Evolutionary conservation across 2,888 invertebrate genomes (phyloP).

Genomic region (Oligia strigilis): DNA sequence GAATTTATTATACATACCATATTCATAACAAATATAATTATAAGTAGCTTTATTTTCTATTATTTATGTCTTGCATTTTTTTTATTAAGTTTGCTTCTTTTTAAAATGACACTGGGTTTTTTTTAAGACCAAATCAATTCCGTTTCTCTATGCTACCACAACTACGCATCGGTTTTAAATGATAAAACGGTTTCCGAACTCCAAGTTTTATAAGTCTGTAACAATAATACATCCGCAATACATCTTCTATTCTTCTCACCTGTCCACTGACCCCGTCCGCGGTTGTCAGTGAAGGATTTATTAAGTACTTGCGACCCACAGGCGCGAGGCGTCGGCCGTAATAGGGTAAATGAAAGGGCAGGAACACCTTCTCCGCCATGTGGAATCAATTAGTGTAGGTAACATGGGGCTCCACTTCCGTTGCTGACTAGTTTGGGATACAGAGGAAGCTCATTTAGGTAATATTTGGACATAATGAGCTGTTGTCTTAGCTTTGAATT

Average conservation of each 20-base stretch:
- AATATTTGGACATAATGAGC: conserved; percentile 1
- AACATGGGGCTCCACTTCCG: conserved; percentile 36
- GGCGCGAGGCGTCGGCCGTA: conserved; percentile 19
- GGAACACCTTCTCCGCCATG: conserved; percentile 29
- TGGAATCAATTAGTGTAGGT: conserved; percentile 60
- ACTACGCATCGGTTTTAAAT: neutral
- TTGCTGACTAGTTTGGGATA: conserved; percentile 1
- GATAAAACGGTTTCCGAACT: neutral
- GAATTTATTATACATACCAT: neutral
- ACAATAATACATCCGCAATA: neutral
- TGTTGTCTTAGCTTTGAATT: neutral
- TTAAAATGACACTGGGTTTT: neutral
- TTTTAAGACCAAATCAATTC: too few relatives aligned
- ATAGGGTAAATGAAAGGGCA: conserved; percentile 57
- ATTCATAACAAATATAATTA: too few relatives aligned
- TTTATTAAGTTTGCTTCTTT: neutral
- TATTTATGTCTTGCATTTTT: neutral
- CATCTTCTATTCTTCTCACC: conserved; percentile 26
- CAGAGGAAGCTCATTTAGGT: conserved; percentile 1
- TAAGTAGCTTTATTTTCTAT: too few relatives aligned
- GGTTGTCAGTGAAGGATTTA: conserved; percentile 59
- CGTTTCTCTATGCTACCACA: neutral
- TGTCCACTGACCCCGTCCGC: conserved; percentile 18
- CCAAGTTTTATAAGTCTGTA: too few relatives aligned
- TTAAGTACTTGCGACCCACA: conserved; percentile 47